Percentiles rank a stretch among this genome's conserved stretches.
Evolutionary conservation across 2,113 vertebrate species (phyloP).

Genomic region (Percopsis transmontana): DNA sequence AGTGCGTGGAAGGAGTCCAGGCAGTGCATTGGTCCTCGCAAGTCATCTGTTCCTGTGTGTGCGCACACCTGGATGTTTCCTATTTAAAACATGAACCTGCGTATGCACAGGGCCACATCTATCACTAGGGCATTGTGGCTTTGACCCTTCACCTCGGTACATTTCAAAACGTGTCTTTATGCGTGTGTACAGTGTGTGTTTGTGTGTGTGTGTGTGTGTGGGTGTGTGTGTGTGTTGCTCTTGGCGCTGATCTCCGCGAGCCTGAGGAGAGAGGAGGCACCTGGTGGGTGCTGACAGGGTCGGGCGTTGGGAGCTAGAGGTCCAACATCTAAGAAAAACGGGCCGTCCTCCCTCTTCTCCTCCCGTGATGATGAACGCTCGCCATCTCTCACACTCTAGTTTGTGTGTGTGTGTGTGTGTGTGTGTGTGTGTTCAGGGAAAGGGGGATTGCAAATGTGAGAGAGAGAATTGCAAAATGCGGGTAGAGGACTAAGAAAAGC

Average conservation of each 20-base stretch:
- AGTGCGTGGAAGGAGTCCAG: background rate
- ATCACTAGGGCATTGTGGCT: background rate
- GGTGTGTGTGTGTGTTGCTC: conserved; percentile 17
- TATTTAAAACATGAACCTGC: too few relatives aligned
- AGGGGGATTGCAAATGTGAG: too few relatives aligned
- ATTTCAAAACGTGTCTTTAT: background rate
- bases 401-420: conserved; percentile 5
- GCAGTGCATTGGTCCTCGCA: background rate
- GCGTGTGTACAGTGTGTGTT: background rate
- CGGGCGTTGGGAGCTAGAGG: too few relatives aligned
- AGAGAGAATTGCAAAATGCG: too few relatives aligned
- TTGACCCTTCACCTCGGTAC: conserved; percentile 7
- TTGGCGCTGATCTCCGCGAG: background rate
- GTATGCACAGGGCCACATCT: background rate
- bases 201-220: background rate
- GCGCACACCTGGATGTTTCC: background rate
- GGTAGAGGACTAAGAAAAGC: too few relatives aligned
- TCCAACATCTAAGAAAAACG: too few relatives aligned
- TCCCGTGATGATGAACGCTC: conserved; percentile 35
- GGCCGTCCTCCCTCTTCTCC: conserved; percentile 3
- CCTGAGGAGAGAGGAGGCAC: conserved; percentile 6
- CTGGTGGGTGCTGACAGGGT: conserved; percentile 36
- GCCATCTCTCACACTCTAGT: conserved; percentile 7
- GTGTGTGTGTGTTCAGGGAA: conserved; percentile 10
- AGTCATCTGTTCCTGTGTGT: conserved; percentile 9